A percentile compares a stretch with the other conserved stretches of the same genome.
Conservation (phyloP, 2,888 invertebrate genomes). For the Drosophila macrospina region DNA sequence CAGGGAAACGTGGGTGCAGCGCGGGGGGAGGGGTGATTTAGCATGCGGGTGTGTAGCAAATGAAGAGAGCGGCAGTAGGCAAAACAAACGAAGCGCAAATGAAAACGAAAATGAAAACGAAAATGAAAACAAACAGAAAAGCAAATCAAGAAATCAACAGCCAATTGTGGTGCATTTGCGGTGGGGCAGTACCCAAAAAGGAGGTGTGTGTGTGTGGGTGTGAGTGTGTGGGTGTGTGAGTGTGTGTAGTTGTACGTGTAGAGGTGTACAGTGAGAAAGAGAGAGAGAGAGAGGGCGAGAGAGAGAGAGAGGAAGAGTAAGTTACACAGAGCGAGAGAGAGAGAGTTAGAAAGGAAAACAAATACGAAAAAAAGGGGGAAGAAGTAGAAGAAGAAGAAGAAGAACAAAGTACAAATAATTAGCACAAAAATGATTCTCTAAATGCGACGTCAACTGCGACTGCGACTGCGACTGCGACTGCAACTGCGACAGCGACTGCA, state of each 20-base stretch:
- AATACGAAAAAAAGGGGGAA: constrained; percentile 29
- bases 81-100: constrained; percentile 9
- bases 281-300: constrained; percentile 15
- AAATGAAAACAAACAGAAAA: constrained; percentile 36
- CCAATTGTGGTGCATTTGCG: constrained; percentile 68
- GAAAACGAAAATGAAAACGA: constrained; percentile 31
- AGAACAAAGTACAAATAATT: constrained; percentile 67
- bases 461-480: constrained; percentile 12
- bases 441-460: constrained; percentile 34
- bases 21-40: background rate
- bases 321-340: constrained; percentile 33
- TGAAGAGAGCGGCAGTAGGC: constrained; percentile 22
- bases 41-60: constrained; percentile 32
- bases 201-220: constrained; percentile 38
- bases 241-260: constrained; percentile 16
- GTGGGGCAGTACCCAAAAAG: constrained; percentile 19
- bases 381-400: constrained; percentile 30
- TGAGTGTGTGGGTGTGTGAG: constrained; percentile 20
- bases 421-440: constrained; percentile 52
- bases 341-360: constrained; percentile 37
- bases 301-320: constrained; percentile 26
- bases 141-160: constrained; percentile 68
- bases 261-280: constrained; percentile 16
- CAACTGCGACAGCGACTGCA: constrained; percentile 12
- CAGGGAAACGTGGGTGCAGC: background rate